These are phyloP conservation scores for Anolis carolinensis DNA, from an alignment of 2,113 vertebrate genomes.

Conservation along the genomic window DNA sequence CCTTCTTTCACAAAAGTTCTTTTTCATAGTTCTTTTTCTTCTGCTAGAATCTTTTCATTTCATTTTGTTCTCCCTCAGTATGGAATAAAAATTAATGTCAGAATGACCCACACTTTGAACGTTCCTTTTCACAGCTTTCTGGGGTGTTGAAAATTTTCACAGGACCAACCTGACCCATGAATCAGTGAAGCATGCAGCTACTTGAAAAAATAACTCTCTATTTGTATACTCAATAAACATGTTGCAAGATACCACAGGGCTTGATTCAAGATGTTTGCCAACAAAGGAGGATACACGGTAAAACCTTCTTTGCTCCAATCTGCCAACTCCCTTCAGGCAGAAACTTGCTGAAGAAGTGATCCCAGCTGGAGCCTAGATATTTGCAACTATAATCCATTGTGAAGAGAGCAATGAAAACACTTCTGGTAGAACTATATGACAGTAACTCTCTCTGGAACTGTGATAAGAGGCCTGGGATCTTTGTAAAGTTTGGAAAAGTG, in stretches of 20 bases:
- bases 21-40: neutral
- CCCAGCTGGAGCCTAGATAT: neutral
- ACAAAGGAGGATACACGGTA: neutral
- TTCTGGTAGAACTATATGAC: neutral
- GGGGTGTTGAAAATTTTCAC: neutral
- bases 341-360: neutral
- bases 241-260: constrained; percentile 5
- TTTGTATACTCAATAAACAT: neutral
- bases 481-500: no score
- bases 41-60: constrained; percentile 7
- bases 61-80: neutral
- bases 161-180: neutral
- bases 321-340: neutral
- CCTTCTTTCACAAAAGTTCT: no score
- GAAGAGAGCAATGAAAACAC: neutral
- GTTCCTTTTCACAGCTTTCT: neutral
- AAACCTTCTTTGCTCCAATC: neutral
- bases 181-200: constrained; percentile 1
- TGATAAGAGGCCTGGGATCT: no score
- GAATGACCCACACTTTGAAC: neutral
- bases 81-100: constrained; percentile 9
- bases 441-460: no score
- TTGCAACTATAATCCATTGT: neutral
- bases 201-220: neutral
- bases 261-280: constrained; percentile 2